Evolutionary conservation across 2,797 vertebrate genomes (phyloP).

Genomic region (Hippoglossus hippoglossus): DNA sequence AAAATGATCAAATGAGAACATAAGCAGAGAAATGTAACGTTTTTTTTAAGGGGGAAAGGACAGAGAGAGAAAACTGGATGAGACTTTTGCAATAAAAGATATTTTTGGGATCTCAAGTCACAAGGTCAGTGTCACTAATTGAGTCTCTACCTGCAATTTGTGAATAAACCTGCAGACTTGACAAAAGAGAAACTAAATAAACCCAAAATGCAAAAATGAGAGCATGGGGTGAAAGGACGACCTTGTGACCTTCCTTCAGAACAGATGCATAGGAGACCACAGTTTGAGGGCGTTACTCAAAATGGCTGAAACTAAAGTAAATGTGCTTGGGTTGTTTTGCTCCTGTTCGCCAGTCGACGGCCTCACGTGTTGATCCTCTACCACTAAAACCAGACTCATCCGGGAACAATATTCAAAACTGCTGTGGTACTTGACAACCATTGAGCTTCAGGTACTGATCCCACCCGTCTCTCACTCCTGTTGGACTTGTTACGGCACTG

Average conservation of each 20-base stretch:
- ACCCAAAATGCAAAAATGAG: background rate
- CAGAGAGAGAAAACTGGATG: background rate
- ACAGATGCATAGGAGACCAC: conserved; percentile 42
- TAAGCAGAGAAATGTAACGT: background rate
- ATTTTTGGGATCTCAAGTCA: background rate
- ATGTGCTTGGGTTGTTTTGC: conserved; percentile 17
- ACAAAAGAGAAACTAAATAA: conserved; percentile 13
- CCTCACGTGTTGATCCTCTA: conserved; percentile 1
- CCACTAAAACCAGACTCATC: conserved; percentile 1
- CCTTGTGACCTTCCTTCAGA: conserved; percentile 18
- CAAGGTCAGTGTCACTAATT: background rate
- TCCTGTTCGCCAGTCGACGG: background rate
- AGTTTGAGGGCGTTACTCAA: conserved; percentile 7
- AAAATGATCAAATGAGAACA: no score
- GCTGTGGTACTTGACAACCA: conserved; percentile 41
- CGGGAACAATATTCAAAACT: conserved; percentile 11
- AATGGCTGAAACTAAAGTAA: background rate
- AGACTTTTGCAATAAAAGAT: conserved; percentile 1
- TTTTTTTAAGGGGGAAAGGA: background rate
- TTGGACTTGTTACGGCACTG: conserved; percentile 61
- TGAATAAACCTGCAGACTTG: conserved; percentile 19
- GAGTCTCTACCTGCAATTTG: conserved; percentile 4
- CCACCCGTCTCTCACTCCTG: conserved; percentile 26
- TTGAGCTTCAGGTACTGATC: conserved; percentile 38
- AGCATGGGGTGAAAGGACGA: background rate